A percentile compares a stretch with the other conserved stretches of the same genome.
These are phyloP conservation scores for Neosilurus hyrtlii DNA, from an alignment of 2,797 vertebrate genomes.

Conservation along the genomic window DNA sequence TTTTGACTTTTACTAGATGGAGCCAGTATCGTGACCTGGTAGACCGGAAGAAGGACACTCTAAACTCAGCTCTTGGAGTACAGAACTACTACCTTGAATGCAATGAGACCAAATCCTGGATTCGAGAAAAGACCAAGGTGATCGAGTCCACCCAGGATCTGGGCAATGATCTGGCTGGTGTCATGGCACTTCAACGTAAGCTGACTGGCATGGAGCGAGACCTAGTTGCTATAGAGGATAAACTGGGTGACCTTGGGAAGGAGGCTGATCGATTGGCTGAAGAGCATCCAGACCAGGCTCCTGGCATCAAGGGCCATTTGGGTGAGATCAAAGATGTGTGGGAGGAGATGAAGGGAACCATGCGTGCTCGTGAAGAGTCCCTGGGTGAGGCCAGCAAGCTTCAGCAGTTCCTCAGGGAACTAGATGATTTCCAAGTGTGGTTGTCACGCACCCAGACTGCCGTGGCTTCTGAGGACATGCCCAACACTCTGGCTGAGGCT, in stretches of 20 bases:
- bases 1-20: conserved; percentile 75
- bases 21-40: conserved; percentile 96
- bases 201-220: conserved; percentile 97
- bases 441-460: conserved; percentile 93
- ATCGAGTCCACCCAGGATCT: conserved; percentile 98
- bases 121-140: conserved; percentile 98
- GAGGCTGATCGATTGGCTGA: conserved; percentile 87
- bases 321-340: conserved; percentile 89
- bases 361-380: conserved; percentile 92
- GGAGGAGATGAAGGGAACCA: conserved; percentile 95
- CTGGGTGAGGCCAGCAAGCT: conserved; percentile 96
- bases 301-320: conserved; percentile 86
- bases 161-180: conserved; percentile 92
- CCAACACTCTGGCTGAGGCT: conserved; percentile 89
- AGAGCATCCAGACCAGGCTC: conserved; percentile 89
- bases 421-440: conserved; percentile 98
- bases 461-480: conserved; percentile 96
- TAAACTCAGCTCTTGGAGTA: conserved; percentile 90
- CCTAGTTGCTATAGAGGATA: conserved; percentile 92
- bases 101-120: conserved; percentile 99
- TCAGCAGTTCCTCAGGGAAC: conserved; percentile 93
- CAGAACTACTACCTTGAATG: conserved; percentile 99
- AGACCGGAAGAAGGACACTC: conserved; percentile 92
- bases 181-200: conserved; percentile 97
- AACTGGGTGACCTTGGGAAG: conserved; percentile 88